Base-by-base conservation (phyloP, 53 echinoderm and acorn worm genomes). In the Stichopus horrens region DNA sequence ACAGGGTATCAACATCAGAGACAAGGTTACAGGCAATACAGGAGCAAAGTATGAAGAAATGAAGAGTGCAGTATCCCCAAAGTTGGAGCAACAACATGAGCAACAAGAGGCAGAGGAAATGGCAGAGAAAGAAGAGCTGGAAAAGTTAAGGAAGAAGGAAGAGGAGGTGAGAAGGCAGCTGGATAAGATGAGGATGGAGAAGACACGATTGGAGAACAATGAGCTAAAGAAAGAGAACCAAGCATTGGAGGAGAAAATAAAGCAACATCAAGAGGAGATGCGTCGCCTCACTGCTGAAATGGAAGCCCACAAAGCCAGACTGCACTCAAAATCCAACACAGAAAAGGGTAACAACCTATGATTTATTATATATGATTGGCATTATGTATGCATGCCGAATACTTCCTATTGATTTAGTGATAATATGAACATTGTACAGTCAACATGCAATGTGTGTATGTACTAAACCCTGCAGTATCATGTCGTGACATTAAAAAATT, bases 141-240 rank as follows among this genome's bases (percentile, higher is more conserved):
- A 93, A 90, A 59, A 83, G 14, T 77, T 88, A 1, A 75, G 77
- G 88, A 57, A 90, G 37, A 90, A 91, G 78, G 93, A 91, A 81
- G 86, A 90, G 23, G 57, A 88, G 63, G 93, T 90, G 13, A 87
- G 92, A 88, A 86, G 81, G 85, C 93, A 95, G 58, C 83, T 92
- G 54, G 93, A 93, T 5, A 89, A 88, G 77, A 90, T 95, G 91
- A 76, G 93, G 90, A 74, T 74, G 63, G 89, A 88, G 55, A 93
- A 90, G 81, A 91, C 91, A 54, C 92, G 84, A 80, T 82, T 93
- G 19, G 95, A 94, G 67, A 97, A 97, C 75, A 91, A 91, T 23
- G 90, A 95, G 76, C 92, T 95, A 57, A 91, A 88, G 57, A 91
- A 91, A 54, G 91, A 95, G 86, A 92, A 95, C 56, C 91, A 79